Base-by-base conservation (phyloP, 2,888 invertebrate species). In the Lamproptera curius region DNA sequence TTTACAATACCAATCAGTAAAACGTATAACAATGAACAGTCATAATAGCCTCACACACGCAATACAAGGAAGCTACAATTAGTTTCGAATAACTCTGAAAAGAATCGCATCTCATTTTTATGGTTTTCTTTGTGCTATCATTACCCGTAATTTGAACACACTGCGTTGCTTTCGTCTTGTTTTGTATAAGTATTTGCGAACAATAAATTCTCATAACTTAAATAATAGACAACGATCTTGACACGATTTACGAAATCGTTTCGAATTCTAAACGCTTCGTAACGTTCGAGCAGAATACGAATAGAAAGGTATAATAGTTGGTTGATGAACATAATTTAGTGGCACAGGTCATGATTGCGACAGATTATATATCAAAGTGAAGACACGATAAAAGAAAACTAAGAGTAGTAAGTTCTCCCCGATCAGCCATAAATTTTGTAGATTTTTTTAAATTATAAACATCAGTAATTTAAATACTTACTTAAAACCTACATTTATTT, bases 181-280 rank as follows among this genome's bases (percentile, higher is more conserved):
- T 70, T 65, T 65, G 58, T 67, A 67, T 68, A 61, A 60, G 57
- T 69, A 75, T 66, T 65, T 72, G 70, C 67, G 67, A 55, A 56
- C 56, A 59, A 56, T 44, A 57, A 38, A 42, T 38, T 28, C 39
- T 42, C 42, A 62, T 64, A 71, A 65, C 72, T 74, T 74, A 74
- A 70, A 78, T 81, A 76, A 76, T 74, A 69, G 65, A 52, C 62
- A 67, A 66, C 76, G 83, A 77, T 83, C 84, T 85, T 85, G 82
- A 84, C 84, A 85, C 70, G 66, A 67, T 81, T 85, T 64, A 58
- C 66, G 67, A 76, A 75, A 76, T 71, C 67, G 73, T 63, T 73
- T 65, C 66, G 74, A 80, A 83, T 80, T 73, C 76, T 70, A 78
- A 80, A 52, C 70, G 61, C 69, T 68, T 62, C 63, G 71, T 70